A percentile compares a stretch with the other conserved stretches of the same genome.
These are phyloP conservation scores for Psilopsiagon aymara DNA, from an alignment of 2,113 vertebrate species.

Conservation along the genomic window DNA sequence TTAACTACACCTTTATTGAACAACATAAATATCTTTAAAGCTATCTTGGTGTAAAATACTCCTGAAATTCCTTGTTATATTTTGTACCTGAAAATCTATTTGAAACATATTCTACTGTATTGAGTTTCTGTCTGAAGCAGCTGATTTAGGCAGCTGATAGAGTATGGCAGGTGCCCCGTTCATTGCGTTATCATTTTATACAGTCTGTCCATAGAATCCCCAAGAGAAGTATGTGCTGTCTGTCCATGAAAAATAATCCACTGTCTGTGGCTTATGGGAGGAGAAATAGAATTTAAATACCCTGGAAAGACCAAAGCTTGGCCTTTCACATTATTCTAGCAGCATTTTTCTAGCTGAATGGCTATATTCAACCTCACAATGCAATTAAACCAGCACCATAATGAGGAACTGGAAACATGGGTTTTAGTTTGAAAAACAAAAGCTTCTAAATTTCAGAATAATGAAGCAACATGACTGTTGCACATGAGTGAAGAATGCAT, in stretches of 20 bases:
- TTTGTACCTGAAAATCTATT: constrained; percentile 58
- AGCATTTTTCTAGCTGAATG: neutral
- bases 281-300: constrained; percentile 76
- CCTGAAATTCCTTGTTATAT: constrained; percentile 40
- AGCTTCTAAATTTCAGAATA: constrained; percentile 44
- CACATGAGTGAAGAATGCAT: neutral
- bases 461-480: constrained; percentile 9
- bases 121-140: constrained; percentile 72
- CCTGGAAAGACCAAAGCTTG: constrained; percentile 36
- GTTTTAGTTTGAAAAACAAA: constrained; percentile 39
- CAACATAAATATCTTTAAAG: constrained; percentile 34
- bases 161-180: constrained; percentile 64
- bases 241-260: constrained; percentile 75
- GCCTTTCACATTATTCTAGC: neutral
- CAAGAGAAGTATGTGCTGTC: constrained; percentile 71
- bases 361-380: neutral
- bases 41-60: neutral
- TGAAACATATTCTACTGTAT: constrained; percentile 49
- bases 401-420: constrained; percentile 37
- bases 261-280: constrained; percentile 64
- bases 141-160: constrained; percentile 73
- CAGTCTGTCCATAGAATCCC: constrained; percentile 73
- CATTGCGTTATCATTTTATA: constrained; percentile 75
- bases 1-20: constrained; percentile 42
- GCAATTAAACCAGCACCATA: constrained; percentile 60